Percentiles rank a stretch among this genome's conserved stretches.
Conservation (phyloP, 2,113 vertebrate genomes). For the Melanerpes aurifrons region DNA sequence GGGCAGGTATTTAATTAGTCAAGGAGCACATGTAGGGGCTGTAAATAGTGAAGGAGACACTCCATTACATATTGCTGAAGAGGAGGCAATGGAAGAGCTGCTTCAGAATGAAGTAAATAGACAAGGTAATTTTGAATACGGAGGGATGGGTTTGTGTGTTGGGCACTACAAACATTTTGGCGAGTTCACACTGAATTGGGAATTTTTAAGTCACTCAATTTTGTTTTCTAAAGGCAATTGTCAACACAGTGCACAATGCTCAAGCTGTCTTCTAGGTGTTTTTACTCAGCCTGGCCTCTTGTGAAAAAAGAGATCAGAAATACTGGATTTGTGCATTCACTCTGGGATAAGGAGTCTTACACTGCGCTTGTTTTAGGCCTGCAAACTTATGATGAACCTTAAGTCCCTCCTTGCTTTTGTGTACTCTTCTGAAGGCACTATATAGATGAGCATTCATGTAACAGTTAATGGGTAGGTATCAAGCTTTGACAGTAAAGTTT, state of each 20-base stretch:
- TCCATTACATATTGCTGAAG: slow-evolving; percentile 97
- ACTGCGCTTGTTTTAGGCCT: neutral
- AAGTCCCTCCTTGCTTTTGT: neutral
- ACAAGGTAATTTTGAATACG: slow-evolving; percentile 84
- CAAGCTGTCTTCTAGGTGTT: neutral
- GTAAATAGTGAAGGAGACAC: slow-evolving; percentile 99
- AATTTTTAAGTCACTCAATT: neutral
- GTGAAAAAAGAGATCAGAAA: neutral
- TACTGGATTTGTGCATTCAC: neutral
- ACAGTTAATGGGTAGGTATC: neutral
- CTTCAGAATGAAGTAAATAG: slow-evolving; percentile 98
- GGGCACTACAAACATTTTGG: neutral
- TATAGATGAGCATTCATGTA: neutral
- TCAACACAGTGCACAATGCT: neutral
- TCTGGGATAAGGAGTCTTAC: neutral
- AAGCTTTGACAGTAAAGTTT: neutral
- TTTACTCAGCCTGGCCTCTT: neutral
- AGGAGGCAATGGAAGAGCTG: slow-evolving; percentile 97
- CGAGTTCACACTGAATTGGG: neutral
- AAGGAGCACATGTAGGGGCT: slow-evolving; percentile 93
- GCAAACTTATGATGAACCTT: neutral
- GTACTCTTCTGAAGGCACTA: neutral
- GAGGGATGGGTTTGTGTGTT: neutral
- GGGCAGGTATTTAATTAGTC: slow-evolving; percentile 93
- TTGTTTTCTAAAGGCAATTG: neutral